Percentiles rank a stretch among this genome's conserved stretches.
Conservation (phyloP, 2,888 invertebrate genomes). For the Amphiduros pacificus region DNA sequence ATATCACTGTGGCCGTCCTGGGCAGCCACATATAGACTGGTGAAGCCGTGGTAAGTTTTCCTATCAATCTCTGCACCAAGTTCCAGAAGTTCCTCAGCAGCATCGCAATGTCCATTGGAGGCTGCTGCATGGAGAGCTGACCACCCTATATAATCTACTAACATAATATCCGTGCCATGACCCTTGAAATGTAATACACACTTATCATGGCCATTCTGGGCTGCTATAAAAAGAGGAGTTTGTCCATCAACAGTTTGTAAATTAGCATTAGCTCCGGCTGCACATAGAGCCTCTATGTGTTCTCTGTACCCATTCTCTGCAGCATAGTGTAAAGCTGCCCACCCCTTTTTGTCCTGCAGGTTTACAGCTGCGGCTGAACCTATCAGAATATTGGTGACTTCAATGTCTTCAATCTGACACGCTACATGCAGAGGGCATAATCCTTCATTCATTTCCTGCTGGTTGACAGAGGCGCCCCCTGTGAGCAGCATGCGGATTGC, state of each 20-base stretch:
- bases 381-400: conserved; percentile 23
- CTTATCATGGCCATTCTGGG: conserved; percentile 25
- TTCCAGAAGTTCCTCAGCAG: conserved; percentile 25
- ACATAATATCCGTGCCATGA: conserved; percentile 22
- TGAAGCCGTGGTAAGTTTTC: conserved; percentile 34
- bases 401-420: conserved; percentile 22
- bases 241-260: conserved; percentile 29
- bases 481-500: conserved; percentile 25
- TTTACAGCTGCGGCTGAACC: conserved; percentile 24
- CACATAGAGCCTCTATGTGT: conserved; percentile 25
- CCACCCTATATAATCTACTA: conserved; percentile 33
- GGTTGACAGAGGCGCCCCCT: conserved; percentile 30
- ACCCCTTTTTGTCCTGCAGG: conserved; percentile 31
- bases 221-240: conserved; percentile 30
- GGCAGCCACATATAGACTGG: conserved; percentile 27
- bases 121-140: conserved; percentile 34
- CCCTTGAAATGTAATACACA: conserved; percentile 13
- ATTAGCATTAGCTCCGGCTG: conserved; percentile 29
- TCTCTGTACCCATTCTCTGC: conserved; percentile 29
- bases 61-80: conserved; percentile 26
- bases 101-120: conserved; percentile 27
- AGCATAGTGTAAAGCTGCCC: conserved; percentile 31
- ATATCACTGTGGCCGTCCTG: conserved; percentile 24
- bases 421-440: conserved; percentile 31
- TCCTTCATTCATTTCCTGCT: conserved; percentile 20